Evolutionary conservation across 1,140 invertebrate species (phyloP).

Genomic region (Bombus waltoni): DNA sequence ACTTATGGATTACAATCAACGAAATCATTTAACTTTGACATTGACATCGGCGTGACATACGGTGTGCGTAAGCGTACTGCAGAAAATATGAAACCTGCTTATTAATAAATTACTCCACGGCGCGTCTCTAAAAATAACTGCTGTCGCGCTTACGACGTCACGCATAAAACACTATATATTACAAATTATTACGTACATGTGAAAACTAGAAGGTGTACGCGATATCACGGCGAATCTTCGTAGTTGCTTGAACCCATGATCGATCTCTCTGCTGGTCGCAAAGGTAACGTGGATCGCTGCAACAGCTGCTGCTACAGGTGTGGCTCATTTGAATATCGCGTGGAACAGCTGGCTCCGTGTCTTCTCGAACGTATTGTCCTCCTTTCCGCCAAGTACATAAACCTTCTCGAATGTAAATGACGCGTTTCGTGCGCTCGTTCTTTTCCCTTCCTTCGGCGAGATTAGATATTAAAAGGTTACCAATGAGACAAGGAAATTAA

Average conservation of each 20-base stretch:
- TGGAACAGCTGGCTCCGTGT: slow-evolving; percentile 53
- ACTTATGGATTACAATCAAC: background rate
- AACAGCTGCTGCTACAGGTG: slow-evolving; percentile 53
- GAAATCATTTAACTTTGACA: slow-evolving; percentile 10
- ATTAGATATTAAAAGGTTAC: background rate
- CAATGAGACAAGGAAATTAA: background rate
- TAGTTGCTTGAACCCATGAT: slow-evolving; percentile 18
- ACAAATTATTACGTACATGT: background rate
- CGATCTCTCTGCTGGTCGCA: slow-evolving; percentile 19
- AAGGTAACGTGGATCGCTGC: background rate
- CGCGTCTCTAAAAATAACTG: too few relatives aligned
- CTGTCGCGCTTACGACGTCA: too few relatives aligned
- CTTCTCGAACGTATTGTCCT: slow-evolving; percentile 42
- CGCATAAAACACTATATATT: too few relatives aligned
- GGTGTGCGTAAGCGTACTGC: too few relatives aligned
- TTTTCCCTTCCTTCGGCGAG: background rate
- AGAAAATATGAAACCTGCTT: too few relatives aligned
- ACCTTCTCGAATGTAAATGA: background rate
- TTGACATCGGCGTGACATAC: background rate
- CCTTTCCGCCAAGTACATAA: background rate
- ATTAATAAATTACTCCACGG: too few relatives aligned
- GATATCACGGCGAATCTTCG: too few relatives aligned
- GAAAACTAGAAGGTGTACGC: background rate
- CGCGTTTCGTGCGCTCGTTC: background rate
- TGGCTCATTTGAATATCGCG: slow-evolving; percentile 65